These are phyloP conservation scores for Meriones unguiculatus DNA, from an alignment of 2,113 vertebrate genomes.

Conservation along the genomic window DNA sequence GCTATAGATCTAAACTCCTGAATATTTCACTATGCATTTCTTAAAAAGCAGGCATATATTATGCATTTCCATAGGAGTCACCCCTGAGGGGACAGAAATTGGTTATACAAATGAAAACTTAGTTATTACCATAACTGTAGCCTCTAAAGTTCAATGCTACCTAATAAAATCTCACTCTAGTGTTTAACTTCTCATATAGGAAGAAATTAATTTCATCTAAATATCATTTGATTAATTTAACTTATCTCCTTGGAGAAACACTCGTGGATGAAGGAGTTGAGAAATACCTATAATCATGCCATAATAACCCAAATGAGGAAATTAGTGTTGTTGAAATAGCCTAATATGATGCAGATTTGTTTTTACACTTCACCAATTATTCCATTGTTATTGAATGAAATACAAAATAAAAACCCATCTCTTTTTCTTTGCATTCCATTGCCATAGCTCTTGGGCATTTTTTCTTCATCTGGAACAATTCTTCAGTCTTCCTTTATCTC, in stretches of 20 bases:
- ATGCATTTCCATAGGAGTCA: background rate
- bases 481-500: background rate
- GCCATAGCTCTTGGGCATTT: background rate
- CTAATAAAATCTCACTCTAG: background rate
- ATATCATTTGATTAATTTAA: slow-evolving; percentile 22
- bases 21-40: slow-evolving; percentile 1
- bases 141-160: background rate
- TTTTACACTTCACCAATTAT: background rate
- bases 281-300: background rate
- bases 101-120: slow-evolving; percentile 1
- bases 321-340: background rate
- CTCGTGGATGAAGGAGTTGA: background rate
- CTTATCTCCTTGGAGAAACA: background rate
- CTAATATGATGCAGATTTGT: background rate
- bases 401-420: background rate
- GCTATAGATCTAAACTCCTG: background rate
- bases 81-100: background rate
- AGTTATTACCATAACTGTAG: background rate
- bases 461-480: background rate
- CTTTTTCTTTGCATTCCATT: background rate
- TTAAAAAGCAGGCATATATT: background rate
- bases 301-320: slow-evolving; percentile 39
- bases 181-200: background rate
- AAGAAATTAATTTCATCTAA: slow-evolving; percentile 34
- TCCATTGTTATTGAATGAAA: slow-evolving; percentile 4